These are phyloP conservation scores for Hystrix cristata DNA, from an alignment of 2,113 vertebrate species.

Conservation along the genomic window DNA sequence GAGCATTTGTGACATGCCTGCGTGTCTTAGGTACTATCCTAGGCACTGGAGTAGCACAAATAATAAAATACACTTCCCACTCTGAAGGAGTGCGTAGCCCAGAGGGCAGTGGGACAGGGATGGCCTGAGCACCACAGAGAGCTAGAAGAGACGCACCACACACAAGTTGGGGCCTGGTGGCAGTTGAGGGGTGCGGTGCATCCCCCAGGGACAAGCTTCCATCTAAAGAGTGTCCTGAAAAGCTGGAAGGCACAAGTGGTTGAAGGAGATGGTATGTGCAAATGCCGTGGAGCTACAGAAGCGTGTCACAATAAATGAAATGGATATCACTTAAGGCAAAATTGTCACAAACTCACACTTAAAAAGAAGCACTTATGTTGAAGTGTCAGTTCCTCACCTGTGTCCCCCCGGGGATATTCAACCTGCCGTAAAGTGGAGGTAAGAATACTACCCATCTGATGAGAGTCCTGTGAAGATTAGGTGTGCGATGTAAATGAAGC, in stretches of 20 bases:
- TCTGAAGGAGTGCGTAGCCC: not conserved
- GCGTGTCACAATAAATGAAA: not conserved
- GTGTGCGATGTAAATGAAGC: not conserved
- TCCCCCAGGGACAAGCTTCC: not conserved
- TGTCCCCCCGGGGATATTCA: not conserved
- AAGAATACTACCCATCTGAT: not conserved
- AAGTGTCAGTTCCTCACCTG: not conserved
- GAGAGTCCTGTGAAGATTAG: not conserved
- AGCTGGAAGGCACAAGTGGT: not conserved
- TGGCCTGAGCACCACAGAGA: not conserved
- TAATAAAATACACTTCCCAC: not conserved
- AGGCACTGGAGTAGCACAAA: not conserved
- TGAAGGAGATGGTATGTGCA: not conserved
- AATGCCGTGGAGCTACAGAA: not conserved
- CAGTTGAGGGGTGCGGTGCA: not conserved
- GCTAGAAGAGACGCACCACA: not conserved
- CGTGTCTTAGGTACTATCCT: not conserved
- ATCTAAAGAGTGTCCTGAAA: not conserved
- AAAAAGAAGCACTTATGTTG: not conserved
- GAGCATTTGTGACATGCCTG: not conserved
- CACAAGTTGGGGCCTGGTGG: not conserved
- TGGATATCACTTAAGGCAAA: not conserved
- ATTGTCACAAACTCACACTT: not conserved
- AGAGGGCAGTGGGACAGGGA: not conserved
- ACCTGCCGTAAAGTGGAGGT: not conserved